Evolutionary conservation across 92 coral and sea anemone species (phyloP), one percentile per base, ranked within the genome.

Genomic region (Hydrozoanthus gracilis): DNA sequence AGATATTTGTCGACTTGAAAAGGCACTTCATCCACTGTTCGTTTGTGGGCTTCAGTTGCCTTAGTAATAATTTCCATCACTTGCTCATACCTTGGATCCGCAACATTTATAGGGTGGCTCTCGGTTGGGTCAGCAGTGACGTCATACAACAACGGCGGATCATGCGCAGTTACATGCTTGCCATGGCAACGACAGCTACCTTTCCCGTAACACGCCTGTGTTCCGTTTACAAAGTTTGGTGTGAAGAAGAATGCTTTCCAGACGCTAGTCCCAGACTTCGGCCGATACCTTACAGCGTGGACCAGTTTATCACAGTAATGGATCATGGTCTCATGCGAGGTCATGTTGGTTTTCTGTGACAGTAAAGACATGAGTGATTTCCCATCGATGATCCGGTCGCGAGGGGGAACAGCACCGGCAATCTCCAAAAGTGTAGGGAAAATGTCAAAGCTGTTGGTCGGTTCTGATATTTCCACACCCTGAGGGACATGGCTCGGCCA

Each of bases 191-290:
- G 48, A 88, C 98, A 91, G 46, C 67, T 50, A 0, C 83, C 91
- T 54, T 75, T 46, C 8, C 86, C 89, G 44, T 79, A 60, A 75
- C 96, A 93, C 1, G 70, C 91, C 27, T 93, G 87, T 46, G 91
- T 90, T 49, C 96, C 98, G 9, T 78, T 71, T 11, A 51, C 46
- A 91, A 92, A 92, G 15, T 86, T 95, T 11, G 98, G 94, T 13
- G 95, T 93, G 68, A 78, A 84, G 44, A 88, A 92, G 75, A 88
- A 94, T 9, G 95, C 98, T 79, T 95, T 95, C 98, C 98, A 95
- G 15, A 89, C 87, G 47, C 86, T 69, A 49, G 14, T 1, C 2
- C 94, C 96, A 17, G 91, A 71, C 13, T 88, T 86, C 3, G 98
- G 95, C 45, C 93, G 83, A 60, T 93, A 95, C 10, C 98, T 91